phyloP scores from a whole-genome alignment of 2,888 invertebrate genomes.

The Dryobotodes eremita region DNA sequence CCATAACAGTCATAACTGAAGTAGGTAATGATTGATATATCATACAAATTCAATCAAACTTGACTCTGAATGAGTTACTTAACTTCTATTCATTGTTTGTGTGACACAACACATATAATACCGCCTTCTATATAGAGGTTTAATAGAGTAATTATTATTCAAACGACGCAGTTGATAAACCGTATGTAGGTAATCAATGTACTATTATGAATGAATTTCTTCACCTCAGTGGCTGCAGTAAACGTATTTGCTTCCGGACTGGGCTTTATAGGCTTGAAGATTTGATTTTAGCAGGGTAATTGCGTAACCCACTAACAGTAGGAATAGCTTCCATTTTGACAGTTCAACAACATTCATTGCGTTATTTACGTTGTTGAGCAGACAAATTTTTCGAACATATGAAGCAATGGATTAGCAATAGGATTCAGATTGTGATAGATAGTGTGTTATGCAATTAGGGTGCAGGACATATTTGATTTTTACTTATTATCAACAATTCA shows the following conservation, averaged over 20 bases:
- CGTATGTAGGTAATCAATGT: conserved; percentile 10
- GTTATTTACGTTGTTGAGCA: too few relatives aligned
- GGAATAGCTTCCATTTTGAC: too few relatives aligned
- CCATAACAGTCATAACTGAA: neutral
- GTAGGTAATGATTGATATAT: neutral
- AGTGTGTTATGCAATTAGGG: too few relatives aligned
- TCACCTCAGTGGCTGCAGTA: neutral
- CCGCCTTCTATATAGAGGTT: conserved; percentile 3
- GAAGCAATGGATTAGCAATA: too few relatives aligned
- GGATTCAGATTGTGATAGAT: too few relatives aligned
- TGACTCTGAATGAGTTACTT: conserved; percentile 32
- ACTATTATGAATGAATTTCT: conserved; percentile 7
- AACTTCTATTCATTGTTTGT: conserved; percentile 46
- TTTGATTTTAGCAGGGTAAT: neutral
- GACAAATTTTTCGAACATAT: too few relatives aligned
- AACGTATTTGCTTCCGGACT: neutral
- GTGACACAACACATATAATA: conserved; percentile 33
- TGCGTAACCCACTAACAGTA: too few relatives aligned
- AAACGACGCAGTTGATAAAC: conserved; percentile 2
- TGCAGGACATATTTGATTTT: too few relatives aligned
- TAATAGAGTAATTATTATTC: conserved; percentile 52
- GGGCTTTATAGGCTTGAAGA: neutral
- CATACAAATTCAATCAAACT: conserved; percentile 24
- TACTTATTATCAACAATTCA: too few relatives aligned
- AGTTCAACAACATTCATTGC: too few relatives aligned